Conservation (phyloP, 2,888 invertebrate genomes). For the Laspeyria flexula region DNA sequence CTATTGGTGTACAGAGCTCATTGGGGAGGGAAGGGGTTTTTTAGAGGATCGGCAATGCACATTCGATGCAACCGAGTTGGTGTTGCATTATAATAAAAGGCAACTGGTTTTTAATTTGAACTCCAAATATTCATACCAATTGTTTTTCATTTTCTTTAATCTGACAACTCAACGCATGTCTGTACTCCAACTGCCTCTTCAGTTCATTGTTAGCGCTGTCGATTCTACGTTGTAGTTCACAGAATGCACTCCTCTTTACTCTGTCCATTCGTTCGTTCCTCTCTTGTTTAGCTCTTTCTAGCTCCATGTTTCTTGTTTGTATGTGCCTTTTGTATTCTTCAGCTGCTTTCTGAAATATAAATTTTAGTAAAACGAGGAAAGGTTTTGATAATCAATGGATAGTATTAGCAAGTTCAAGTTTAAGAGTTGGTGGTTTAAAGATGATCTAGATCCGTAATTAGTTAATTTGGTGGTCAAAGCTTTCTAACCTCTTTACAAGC, state of each 20-base stretch:
- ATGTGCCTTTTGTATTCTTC: slow-evolving; percentile 67
- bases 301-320: slow-evolving; percentile 52
- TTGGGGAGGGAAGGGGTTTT: too few relatives aligned
- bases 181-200: slow-evolving; percentile 66
- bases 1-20: too few relatives aligned
- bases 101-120: not conserved
- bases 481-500: slow-evolving; percentile 62
- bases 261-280: slow-evolving; percentile 59
- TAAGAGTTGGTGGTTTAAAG: too few relatives aligned
- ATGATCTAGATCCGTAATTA: too few relatives aligned
- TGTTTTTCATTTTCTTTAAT: slow-evolving; percentile 66
- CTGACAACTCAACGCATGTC: slow-evolving; percentile 62
- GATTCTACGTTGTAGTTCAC: slow-evolving; percentile 61
- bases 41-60: too few relatives aligned
- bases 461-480: too few relatives aligned
- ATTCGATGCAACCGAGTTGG: too few relatives aligned
- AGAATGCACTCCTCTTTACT: slow-evolving; percentile 63
- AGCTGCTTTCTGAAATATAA: slow-evolving; percentile 60
- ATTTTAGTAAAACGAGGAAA: not conserved
- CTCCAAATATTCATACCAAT: slow-evolving; percentile 52
- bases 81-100: too few relatives aligned
- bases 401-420: too few relatives aligned
- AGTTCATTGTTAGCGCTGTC: slow-evolving; percentile 66
- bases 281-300: slow-evolving; percentile 55
- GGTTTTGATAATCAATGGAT: too few relatives aligned